Percentiles rank a stretch among this genome's conserved stretches.
Evolutionary conservation across 2,113 vertebrate species (phyloP).

Genomic region (Phalacrocorax pelagicus): DNA sequence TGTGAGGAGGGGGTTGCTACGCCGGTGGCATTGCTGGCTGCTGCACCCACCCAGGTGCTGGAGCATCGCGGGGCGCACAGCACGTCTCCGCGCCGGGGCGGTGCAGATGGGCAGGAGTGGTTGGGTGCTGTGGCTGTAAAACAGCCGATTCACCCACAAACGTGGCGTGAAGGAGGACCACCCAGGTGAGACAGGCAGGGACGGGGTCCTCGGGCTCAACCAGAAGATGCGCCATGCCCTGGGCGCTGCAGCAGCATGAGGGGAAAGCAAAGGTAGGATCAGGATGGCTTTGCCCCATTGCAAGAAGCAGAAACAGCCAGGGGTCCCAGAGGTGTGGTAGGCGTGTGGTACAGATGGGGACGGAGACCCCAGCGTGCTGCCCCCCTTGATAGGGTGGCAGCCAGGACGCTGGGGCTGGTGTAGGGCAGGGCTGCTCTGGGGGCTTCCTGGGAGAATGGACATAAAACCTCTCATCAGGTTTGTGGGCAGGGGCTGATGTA

Average conservation of each 20-base stretch:
- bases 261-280: neutral
- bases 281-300: neutral
- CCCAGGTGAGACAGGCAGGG: neutral
- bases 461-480: neutral
- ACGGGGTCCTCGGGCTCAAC: neutral
- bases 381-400: accelerated
- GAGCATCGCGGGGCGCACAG: neutral
- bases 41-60: neutral
- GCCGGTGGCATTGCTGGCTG: neutral
- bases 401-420: neutral
- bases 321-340: accelerated
- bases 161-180: neutral
- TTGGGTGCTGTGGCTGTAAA: neutral
- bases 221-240: neutral
- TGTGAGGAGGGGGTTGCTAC: neutral
- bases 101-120: neutral
- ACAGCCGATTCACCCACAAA: neutral
- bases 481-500: neutral
- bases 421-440: neutral
- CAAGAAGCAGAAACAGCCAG: neutral
- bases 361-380: neutral
- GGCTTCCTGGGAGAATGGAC: accelerated
- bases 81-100: neutral
- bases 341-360: neutral
- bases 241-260: neutral